A percentile compares a stretch with the other conserved stretches of the same genome.
Conservation (phyloP, 2,797 vertebrate species). For the Alcedo quadribrachys region DNA sequence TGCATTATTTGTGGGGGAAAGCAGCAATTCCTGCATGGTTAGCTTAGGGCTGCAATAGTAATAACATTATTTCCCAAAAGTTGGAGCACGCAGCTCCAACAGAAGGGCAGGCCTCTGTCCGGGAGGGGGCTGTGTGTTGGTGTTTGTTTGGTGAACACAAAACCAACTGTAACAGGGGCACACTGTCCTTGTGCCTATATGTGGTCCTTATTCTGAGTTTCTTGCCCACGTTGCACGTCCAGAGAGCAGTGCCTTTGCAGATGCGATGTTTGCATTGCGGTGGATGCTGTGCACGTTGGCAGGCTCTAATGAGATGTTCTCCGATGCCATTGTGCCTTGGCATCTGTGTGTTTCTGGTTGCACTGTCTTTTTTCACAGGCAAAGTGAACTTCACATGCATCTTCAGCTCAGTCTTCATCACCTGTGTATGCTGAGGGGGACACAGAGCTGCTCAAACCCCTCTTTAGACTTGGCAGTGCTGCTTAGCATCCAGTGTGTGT, state of each 20-base stretch:
- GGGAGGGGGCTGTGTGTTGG: accelerated
- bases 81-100: background rate
- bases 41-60: background rate
- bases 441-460: too few relatives aligned
- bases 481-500: background rate
- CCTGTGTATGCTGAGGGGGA: background rate
- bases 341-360: background rate
- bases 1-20: background rate
- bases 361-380: background rate
- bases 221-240: background rate
- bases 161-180: background rate
- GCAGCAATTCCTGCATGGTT: background rate
- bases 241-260: background rate
- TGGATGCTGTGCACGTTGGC: background rate
- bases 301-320: background rate
- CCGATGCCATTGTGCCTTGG: background rate
- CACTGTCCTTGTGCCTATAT: accelerated
- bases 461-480: background rate
- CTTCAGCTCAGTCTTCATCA: background rate
- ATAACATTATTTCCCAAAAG: background rate
- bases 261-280: background rate
- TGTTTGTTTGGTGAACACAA: background rate
- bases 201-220: background rate
- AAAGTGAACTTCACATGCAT: too few relatives aligned
- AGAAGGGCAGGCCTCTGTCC: background rate